Percentiles rank a stretch among this genome's conserved stretches.
These are phyloP conservation scores for Bursaphelenchus mucronatus DNA, from an alignment of 1,140 invertebrate genomes.

Conservation along the genomic window DNA sequence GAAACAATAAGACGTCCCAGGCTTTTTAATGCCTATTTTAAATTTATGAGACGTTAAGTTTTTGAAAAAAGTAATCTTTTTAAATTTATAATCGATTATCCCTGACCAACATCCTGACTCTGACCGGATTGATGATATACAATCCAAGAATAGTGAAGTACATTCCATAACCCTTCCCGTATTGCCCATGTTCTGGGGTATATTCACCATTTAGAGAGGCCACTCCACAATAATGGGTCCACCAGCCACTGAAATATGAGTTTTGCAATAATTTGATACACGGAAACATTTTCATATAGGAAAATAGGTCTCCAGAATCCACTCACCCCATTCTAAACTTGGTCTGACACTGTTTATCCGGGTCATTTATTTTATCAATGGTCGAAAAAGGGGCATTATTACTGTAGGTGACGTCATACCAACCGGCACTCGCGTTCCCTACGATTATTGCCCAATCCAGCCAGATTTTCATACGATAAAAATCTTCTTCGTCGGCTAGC, in stretches of 20 bases:
- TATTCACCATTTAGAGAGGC: constrained; percentile 34
- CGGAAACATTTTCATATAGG: neutral
- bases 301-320: neutral
- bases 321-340: constrained; percentile 28
- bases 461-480: neutral
- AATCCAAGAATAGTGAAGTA: constrained; percentile 19
- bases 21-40: no score
- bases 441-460: neutral
- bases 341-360: constrained; percentile 17
- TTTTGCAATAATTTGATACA: constrained; percentile 4
- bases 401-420: constrained; percentile 33
- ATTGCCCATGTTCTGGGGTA: constrained; percentile 6
- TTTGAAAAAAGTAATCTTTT: no score
- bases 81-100: neutral
- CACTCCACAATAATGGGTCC: constrained; percentile 30
- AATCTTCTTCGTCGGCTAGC: neutral
- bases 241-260: constrained; percentile 31
- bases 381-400: constrained; percentile 28
- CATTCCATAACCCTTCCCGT: constrained; percentile 25
- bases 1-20: no score
- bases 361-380: constrained; percentile 31
- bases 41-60: no score
- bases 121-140: constrained; percentile 23
- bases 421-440: constrained; percentile 29
- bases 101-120: constrained; percentile 12